Evolutionary conservation across 2,888 invertebrate genomes (phyloP).

Genomic region (Tachina lurida): DNA sequence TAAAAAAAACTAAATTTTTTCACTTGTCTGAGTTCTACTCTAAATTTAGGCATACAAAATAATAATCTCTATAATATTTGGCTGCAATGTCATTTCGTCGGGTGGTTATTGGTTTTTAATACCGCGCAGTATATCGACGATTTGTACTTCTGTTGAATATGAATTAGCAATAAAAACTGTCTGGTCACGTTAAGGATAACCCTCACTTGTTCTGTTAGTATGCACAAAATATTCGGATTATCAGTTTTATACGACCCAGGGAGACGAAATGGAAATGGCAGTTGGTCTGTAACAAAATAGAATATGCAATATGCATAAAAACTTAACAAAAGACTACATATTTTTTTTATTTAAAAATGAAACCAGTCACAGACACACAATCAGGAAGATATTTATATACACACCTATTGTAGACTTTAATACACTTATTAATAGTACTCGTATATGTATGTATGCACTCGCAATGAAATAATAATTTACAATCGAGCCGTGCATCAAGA

Average conservation of each 20-base stretch:
- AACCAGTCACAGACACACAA: neutral
- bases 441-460: neutral
- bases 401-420: neutral
- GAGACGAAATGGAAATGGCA: neutral
- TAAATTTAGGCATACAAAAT: too few species aligned
- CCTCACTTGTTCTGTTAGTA: neutral
- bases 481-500: slow-evolving; percentile 7
- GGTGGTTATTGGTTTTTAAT: too few species aligned
- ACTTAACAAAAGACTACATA: neutral
- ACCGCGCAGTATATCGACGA: too few species aligned
- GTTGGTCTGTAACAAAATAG: neutral
- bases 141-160: neutral
- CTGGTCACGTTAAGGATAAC: slow-evolving; percentile 9
- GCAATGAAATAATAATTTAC: neutral
- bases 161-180: neutral
- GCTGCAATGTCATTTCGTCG: neutral
- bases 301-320: neutral
- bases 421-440: neutral
- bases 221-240: neutral
- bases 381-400: neutral
- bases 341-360: neutral
- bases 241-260: neutral
- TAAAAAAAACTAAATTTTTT: too few species aligned
- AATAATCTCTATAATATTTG: neutral
- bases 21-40: too few species aligned